Evolutionary conservation across 2,888 invertebrate species (phyloP).

Genomic region (Entomobrya proxima): DNA sequence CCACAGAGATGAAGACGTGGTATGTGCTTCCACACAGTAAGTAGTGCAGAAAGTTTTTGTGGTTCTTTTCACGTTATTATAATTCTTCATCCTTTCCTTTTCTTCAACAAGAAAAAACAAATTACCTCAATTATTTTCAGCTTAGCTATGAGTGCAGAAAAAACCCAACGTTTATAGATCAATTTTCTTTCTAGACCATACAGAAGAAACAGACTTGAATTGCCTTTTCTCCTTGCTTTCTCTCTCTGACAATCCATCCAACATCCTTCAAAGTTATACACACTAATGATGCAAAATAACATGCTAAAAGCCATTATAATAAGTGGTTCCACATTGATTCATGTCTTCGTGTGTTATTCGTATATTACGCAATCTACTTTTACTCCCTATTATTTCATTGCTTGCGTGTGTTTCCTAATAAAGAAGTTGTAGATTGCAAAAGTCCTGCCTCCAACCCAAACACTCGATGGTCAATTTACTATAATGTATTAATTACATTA

Average conservation of each 20-base stretch:
- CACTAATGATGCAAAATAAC: slow-evolving; percentile 56
- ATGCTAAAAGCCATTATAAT: slow-evolving; percentile 36
- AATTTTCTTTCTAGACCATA: not conserved
- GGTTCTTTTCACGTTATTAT: not conserved
- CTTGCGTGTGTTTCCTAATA: slow-evolving; percentile 31
- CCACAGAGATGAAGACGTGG: not conserved
- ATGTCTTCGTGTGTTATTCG: not conserved
- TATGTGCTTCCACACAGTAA: not conserved
- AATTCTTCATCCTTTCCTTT: slow-evolving; percentile 12
- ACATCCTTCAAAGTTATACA: slow-evolving; percentile 37
- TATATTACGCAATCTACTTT: not conserved
- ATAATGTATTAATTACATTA: slow-evolving; percentile 35
- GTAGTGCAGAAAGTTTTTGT: slow-evolving; percentile 33
- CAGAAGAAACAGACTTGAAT: not conserved
- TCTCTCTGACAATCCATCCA: slow-evolving; percentile 19
- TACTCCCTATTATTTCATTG: not conserved
- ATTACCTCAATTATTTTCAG: slow-evolving; percentile 65
- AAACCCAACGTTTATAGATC: slow-evolving; percentile 17
- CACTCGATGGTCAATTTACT: slow-evolving; percentile 33
- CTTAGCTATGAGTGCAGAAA: slow-evolving; percentile 15
- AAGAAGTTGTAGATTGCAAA: slow-evolving; percentile 9
- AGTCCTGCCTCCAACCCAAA: not conserved
- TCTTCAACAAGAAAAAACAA: slow-evolving; percentile 32
- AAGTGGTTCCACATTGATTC: slow-evolving; percentile 9
- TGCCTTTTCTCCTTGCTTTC: not conserved